Evolutionary conservation across 1,140 invertebrate species (phyloP).

Genomic region (Eueides isabella): DNA sequence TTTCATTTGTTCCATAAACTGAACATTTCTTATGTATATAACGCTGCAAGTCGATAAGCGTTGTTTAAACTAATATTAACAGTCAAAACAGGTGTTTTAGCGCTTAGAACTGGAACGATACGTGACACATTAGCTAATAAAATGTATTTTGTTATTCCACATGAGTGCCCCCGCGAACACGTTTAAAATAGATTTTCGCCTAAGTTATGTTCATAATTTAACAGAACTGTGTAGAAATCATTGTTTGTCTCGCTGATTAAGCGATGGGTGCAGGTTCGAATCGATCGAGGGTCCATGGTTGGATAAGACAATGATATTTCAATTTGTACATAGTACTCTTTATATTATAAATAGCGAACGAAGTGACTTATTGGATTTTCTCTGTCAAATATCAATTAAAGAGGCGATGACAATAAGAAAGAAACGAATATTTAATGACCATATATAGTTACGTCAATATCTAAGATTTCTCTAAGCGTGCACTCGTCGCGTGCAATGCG

Average conservation of each 20-base stretch:
- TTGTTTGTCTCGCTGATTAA: too few relatives aligned
- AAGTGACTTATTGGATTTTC: background rate
- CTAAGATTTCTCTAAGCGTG: slow-evolving; percentile 32
- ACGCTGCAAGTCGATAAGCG: background rate
- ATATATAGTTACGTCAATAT: slow-evolving; percentile 19
- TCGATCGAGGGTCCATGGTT: too few relatives aligned
- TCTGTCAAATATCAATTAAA: background rate
- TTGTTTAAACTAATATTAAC: background rate
- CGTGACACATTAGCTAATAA: slow-evolving; percentile 5
- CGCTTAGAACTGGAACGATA: slow-evolving; percentile 5
- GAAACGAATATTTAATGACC: background rate
- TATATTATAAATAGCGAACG: too few relatives aligned
- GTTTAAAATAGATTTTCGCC: background rate
- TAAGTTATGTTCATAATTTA: background rate
- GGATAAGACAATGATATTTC: too few relatives aligned
- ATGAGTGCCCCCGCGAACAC: background rate
- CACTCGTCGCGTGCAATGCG: slow-evolving; percentile 38
- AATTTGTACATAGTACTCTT: too few relatives aligned
- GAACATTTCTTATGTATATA: background rate
- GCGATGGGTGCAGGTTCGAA: too few relatives aligned
- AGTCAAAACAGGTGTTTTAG: slow-evolving; percentile 8
- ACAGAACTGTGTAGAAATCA: too few relatives aligned
- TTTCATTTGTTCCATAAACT: background rate
- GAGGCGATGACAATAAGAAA: background rate
- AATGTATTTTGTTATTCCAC: background rate